These are phyloP conservation scores for Bombus ignitus DNA, from an alignment of 1,140 invertebrate genomes.

Conservation along the genomic window DNA sequence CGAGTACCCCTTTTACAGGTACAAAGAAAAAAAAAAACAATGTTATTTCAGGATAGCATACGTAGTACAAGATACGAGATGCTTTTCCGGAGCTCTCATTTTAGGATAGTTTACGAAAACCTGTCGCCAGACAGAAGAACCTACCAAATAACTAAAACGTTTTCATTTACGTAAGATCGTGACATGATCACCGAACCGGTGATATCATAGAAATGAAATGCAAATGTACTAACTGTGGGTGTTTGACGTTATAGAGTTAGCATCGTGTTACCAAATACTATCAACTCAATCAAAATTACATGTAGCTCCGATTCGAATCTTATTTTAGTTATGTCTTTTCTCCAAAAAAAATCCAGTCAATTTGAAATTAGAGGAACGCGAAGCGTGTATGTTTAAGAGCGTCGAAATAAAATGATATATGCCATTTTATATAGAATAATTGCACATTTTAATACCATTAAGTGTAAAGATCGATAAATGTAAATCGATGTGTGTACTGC, in stretches of 20 bases:
- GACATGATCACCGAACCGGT: conserved; percentile 44
- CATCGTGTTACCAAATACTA: conserved; percentile 41
- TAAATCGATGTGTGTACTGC: conserved; percentile 46
- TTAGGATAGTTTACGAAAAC: conserved; percentile 53
- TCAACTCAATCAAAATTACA: conserved; percentile 59
- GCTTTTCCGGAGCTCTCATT: conserved; percentile 61
- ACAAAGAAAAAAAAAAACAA: conserved; percentile 50
- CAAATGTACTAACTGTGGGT: conserved; percentile 62
- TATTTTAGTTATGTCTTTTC: conserved; percentile 34
- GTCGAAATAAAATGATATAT: conserved; percentile 17
- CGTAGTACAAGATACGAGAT: conserved; percentile 62
- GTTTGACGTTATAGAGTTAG: conserved; percentile 59
- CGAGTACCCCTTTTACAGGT: conserved; percentile 76
- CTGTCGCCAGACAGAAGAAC: conserved; percentile 49
- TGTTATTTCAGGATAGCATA: conserved; percentile 56
- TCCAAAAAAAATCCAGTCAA: conserved; percentile 20
- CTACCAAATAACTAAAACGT: conserved; percentile 62
- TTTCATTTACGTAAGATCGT: conserved; percentile 54
- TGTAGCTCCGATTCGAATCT: conserved; percentile 29
- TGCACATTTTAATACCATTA: conserved; percentile 43
- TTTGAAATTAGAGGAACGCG: conserved; percentile 20
- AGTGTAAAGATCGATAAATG: conserved; percentile 25
- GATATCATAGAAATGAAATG: conserved; percentile 60
- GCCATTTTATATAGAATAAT: conserved; percentile 43
- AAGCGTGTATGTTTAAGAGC: conserved; percentile 46